Conservation (phyloP, 2,888 invertebrate genomes). For the Diaprepes abbreviatus region DNA sequence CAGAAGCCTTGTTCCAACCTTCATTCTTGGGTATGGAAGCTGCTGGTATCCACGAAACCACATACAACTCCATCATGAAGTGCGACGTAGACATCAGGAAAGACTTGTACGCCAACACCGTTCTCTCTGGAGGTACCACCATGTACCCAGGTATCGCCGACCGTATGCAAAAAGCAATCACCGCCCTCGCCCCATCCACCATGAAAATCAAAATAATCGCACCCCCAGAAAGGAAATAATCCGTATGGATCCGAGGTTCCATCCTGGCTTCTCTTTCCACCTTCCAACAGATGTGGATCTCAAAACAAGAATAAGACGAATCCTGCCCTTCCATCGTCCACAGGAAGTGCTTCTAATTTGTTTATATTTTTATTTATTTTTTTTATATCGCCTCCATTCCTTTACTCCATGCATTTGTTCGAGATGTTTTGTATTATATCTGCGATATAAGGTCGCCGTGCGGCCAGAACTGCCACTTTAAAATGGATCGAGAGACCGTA, state of each 20-base stretch:
- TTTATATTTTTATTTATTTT: conserved; percentile 56
- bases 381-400: conserved; percentile 28
- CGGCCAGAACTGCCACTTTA: conserved; percentile 26
- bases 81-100: conserved; percentile 97
- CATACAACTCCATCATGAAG: conserved; percentile 98
- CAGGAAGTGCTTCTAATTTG: conserved; percentile 93
- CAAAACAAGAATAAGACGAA: too few relatives aligned
- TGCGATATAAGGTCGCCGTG: conserved; percentile 17
- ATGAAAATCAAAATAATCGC: conserved; percentile 96
- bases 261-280: too few relatives aligned
- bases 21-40: conserved; percentile 93
- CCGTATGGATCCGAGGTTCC: conserved; percentile 95
- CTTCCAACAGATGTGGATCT: too few relatives aligned
- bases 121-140: conserved; percentile 93
- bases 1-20: conserved; percentile 95
- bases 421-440: background rate
- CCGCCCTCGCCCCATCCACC: conserved; percentile 89
- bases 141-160: conserved; percentile 97
- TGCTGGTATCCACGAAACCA: conserved; percentile 89
- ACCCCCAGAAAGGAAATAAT: conserved; percentile 94
- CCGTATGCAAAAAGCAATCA: conserved; percentile 87
- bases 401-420: conserved; percentile 1
- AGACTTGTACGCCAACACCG: conserved; percentile 96
- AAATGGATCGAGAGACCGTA: conserved; percentile 25
- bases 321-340: conserved; percentile 96